phyloP scores from a whole-genome alignment of 2,888 invertebrate species.

The Pandemis heparana region DNA sequence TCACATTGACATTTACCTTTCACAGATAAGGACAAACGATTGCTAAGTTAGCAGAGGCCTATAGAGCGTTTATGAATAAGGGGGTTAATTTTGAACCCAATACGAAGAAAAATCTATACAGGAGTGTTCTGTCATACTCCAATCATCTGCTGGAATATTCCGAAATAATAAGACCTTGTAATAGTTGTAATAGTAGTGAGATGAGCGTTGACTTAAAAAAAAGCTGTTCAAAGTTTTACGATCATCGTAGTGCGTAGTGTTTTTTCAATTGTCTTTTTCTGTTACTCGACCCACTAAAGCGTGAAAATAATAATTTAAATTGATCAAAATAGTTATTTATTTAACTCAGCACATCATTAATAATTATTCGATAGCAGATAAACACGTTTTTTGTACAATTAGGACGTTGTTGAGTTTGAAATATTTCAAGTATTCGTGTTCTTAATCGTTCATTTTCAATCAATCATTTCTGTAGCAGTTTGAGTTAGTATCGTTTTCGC shows the following conservation, averaged over 20 bases:
- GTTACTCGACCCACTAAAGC: not conserved
- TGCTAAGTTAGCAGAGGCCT: no score
- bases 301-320: not conserved
- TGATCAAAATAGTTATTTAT: not conserved
- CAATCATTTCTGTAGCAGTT: constrained; percentile 13
- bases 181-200: no score
- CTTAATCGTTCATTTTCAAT: not conserved
- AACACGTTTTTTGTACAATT: constrained; percentile 12
- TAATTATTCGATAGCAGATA: not conserved
- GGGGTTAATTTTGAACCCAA: no score
- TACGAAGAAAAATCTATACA: no score
- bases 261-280: not conserved
- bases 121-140: no score
- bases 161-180: no score
- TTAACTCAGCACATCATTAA: not conserved
- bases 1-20: no score
- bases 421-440: not conserved
- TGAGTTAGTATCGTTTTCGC: not conserved
- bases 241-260: not conserved
- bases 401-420: not conserved
- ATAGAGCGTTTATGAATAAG: no score
- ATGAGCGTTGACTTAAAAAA: no score
- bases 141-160: no score
- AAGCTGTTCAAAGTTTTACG: no score
- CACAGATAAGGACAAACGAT: no score